A percentile compares a stretch with the other conserved stretches of the same genome.
phyloP scores from a whole-genome alignment of 2,797 vertebrate species.

The Menidia menidia region DNA sequence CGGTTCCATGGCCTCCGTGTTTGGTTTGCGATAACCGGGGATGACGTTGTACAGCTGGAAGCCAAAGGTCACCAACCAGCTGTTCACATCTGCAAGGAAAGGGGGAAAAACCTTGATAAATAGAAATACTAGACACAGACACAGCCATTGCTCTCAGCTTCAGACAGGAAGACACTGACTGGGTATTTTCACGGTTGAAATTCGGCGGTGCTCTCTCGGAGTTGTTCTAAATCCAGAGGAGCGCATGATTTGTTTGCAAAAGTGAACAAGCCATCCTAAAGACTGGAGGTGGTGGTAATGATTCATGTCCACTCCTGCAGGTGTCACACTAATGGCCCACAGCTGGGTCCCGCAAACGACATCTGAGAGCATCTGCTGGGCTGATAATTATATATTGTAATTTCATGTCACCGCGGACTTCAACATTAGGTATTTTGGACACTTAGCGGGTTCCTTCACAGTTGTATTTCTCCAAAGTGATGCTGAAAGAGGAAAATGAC shows the following conservation, averaged over 20 bases:
- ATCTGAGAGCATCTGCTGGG: slow-evolving; percentile 48
- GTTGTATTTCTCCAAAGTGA: slow-evolving; percentile 41
- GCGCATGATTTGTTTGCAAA: slow-evolving; percentile 70
- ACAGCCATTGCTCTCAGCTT: slow-evolving; percentile 12
- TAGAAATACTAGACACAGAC: slow-evolving; percentile 2
- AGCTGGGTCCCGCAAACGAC: slow-evolving; percentile 58
- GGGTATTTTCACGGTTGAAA: slow-evolving; percentile 48
- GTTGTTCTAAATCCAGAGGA: slow-evolving; percentile 46
- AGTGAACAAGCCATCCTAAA: slow-evolving; percentile 70
- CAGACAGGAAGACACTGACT: slow-evolving; percentile 21
- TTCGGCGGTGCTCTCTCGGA: slow-evolving; percentile 55
- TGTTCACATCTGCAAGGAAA: slow-evolving; percentile 92
- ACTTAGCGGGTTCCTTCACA: slow-evolving; percentile 40
- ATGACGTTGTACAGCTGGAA: slow-evolving; percentile 99
- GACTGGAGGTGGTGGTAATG: slow-evolving; percentile 59
- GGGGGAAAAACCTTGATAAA: slow-evolving; percentile 11
- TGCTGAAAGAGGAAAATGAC: slow-evolving; percentile 38
- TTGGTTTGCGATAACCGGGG: slow-evolving; percentile 94
- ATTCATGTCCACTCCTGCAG: slow-evolving; percentile 70
- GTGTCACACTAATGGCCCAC: slow-evolving; percentile 70
- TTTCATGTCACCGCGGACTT: slow-evolving; percentile 56
- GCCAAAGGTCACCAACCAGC: slow-evolving; percentile 98
- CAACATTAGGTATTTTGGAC: slow-evolving; percentile 33
- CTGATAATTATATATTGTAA: slow-evolving; percentile 64
- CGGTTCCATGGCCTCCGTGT: slow-evolving; percentile 90